Percentiles rank a stretch among this genome's conserved stretches.
These are phyloP conservation scores for Peromyscus maniculatus DNA, from an alignment of 2,113 vertebrate genomes.

Conservation along the genomic window DNA sequence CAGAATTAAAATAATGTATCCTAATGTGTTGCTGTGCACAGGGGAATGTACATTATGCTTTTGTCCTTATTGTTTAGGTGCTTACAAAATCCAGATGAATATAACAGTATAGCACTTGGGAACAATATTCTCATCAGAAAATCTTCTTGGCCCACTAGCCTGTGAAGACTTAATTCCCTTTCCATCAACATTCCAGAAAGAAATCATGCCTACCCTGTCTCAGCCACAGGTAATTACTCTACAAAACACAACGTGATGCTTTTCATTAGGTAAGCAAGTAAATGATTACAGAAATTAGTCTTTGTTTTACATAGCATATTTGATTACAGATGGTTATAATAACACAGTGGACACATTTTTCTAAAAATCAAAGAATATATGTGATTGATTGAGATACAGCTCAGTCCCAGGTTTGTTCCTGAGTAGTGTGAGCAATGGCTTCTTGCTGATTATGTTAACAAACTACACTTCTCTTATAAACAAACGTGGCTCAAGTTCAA, in stretches of 20 bases:
- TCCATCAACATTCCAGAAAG: neutral
- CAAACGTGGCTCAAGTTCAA: neutral
- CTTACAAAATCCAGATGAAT: neutral
- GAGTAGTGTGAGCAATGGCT: neutral
- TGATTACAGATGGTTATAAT: constrained; percentile 49
- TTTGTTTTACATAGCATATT: constrained; percentile 59
- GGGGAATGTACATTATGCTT: neutral
- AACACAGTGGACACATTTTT: constrained; percentile 19
- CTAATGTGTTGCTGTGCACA: neutral
- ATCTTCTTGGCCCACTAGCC: neutral
- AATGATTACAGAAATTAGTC: constrained; percentile 38
- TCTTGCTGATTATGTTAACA: constrained; percentile 16
- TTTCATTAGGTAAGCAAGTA: constrained; percentile 38
- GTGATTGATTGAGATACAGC: neutral
- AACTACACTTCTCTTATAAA: neutral
- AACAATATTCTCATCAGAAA: neutral
- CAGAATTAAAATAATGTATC: neutral
- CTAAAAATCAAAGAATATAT: neutral
- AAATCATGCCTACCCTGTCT: neutral
- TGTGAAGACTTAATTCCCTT: neutral
- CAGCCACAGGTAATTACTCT: neutral
- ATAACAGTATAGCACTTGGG: neutral
- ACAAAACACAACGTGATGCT: neutral
- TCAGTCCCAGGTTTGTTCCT: constrained; percentile 32
- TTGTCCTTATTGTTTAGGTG: neutral